Base-by-base conservation (phyloP, 1,140 invertebrate genomes). In the Ceratina japonica region DNA sequence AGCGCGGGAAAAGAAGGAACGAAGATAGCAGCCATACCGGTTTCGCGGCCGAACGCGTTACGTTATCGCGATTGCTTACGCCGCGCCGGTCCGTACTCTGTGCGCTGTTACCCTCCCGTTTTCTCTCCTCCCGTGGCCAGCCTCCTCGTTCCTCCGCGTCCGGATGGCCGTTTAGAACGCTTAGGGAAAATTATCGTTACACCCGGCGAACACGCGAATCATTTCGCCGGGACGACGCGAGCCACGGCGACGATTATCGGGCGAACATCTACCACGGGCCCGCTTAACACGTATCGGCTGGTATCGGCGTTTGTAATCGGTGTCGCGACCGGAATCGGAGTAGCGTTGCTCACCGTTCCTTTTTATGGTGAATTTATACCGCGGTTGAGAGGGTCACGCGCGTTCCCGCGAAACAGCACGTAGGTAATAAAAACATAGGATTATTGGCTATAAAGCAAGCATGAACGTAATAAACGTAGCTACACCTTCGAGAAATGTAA, bases 131-230 rank as follows among this genome's bases (percentile, higher is more conserved):
- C 37, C 3, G 2, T 7, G 37, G 37, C 37, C 37, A 37, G 37
- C 37, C 58, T 31, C 7, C 16, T 24, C 22, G 20, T 8, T 37
- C 77, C 49, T 31, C 24, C 7, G 20, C 27, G 54, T 22, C 8
- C 62, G 54, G 54, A 58, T 76, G 37, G 64, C 12, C 81, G 70
- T 72, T 83, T 75, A 66, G 77, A 75, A 7, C 77, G 63, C 72
- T 65, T 63, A 63, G 77, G 77, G 68, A 80, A 76, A 84, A 76
- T 84, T 80, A 84, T 84, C 58, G 72, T 84, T 76, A 80, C 75
- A 78, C 75, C 76, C 62, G 5, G 31, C 24, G 72, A 80, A 75
- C 81, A 76, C 59, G 78, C 66, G 66, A 72, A 72, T 71, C 62
- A 54, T 59, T 76, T 62, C 37, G 31, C 56, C n/a, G 56, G 3